A percentile compares a stretch with the other conserved stretches of the same genome.
phyloP scores from a whole-genome alignment of 23 tunicate genomes.

The Ascidia mentula region DNA sequence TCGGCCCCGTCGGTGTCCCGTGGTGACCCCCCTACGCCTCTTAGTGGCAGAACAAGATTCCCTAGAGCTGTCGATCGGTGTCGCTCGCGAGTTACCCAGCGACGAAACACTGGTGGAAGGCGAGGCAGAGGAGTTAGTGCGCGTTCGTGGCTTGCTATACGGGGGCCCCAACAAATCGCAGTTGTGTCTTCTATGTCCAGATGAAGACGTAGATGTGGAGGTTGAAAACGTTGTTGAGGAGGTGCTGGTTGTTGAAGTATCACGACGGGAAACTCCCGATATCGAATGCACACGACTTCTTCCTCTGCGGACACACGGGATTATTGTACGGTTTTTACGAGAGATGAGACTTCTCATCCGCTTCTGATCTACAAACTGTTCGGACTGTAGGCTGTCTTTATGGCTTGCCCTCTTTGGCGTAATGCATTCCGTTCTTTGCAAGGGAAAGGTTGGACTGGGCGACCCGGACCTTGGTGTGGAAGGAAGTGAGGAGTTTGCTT shows the following conservation, averaged over 20 bases:
- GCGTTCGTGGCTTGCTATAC: not conserved
- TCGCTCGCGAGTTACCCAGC: not conserved
- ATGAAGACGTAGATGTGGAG: not conserved
- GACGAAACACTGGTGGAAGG: not conserved
- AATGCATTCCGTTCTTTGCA: not conserved
- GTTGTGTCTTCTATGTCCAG: not conserved
- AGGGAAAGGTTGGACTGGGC: not conserved
- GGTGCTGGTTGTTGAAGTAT: not conserved
- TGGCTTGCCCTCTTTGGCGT: not conserved
- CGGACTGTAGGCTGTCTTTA: not conserved
- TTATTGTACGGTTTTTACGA: not conserved
- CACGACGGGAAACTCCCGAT: not conserved
- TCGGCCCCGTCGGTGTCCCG: not conserved
- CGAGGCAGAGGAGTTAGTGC: not conserved
- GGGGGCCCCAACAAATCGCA: not conserved
- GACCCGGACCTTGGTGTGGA: not conserved
- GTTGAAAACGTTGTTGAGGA: not conserved
- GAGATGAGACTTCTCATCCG: not conserved
- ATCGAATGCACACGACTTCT: not conserved
- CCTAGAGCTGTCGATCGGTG: not conserved
- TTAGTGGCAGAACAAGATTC: not conserved
- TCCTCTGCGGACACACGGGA: not conserved
- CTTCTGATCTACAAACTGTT: not conserved
- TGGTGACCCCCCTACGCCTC: not conserved
- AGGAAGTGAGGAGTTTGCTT: not conserved